phyloP scores from a whole-genome alignment of 30 jellyfish, hydroid and myxozoan species.

The Clytia hemisphaerica region DNA sequence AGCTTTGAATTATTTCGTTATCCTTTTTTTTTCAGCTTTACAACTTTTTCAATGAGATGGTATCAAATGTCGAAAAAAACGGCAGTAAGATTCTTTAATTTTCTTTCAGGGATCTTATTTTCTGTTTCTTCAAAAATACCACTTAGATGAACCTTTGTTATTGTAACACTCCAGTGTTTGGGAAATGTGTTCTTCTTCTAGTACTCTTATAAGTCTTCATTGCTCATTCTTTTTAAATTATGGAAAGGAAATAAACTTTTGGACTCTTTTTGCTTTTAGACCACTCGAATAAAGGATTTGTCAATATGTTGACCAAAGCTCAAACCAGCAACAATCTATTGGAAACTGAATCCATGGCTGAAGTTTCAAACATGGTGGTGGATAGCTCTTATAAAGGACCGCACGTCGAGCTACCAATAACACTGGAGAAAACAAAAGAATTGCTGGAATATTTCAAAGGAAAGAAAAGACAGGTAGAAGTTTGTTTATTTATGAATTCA shows the following conservation, averaged over 20 bases:
- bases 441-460: slow-evolving; percentile 43
- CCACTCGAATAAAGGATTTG: not conserved
- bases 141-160: not conserved
- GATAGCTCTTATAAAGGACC: slow-evolving; percentile 50
- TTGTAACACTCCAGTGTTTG: no score
- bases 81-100: not conserved
- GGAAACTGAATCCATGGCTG: not conserved
- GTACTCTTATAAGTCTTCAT: no score
- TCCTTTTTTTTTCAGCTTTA: slow-evolving; percentile 28
- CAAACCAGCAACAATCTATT: not conserved
- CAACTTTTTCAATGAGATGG: slow-evolving; percentile 64
- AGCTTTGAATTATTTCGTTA: not conserved
- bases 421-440: slow-evolving; percentile 24
- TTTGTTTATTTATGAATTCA: no score
- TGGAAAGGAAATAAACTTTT: no score
- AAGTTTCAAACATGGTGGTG: slow-evolving; percentile 31
- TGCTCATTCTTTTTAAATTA: no score
- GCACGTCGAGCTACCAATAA: slow-evolving; percentile 46
- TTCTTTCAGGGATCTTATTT: not conserved
- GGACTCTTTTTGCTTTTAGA: not conserved
- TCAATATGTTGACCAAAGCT: not conserved
- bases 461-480: slow-evolving; percentile 56
- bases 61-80: slow-evolving; percentile 21
- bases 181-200: no score
- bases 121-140: no score